A percentile compares a stretch with the other conserved stretches of the same genome.
Conservation (phyloP, 2,888 invertebrate genomes). For the Matsumyia berberina region DNA sequence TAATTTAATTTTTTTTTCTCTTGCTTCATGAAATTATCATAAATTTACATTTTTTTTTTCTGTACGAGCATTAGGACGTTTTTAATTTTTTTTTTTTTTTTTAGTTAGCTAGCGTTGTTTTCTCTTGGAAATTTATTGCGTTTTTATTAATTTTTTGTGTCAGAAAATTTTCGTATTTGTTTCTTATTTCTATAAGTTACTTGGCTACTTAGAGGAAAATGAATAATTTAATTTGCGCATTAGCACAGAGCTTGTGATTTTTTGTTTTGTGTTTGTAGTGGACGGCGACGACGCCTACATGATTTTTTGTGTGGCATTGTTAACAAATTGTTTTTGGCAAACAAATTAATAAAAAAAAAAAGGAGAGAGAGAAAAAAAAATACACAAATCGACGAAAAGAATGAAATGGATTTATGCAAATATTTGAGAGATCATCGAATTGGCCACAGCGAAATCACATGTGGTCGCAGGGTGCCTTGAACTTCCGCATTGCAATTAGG, state of each 20-base stretch:
- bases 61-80: slow-evolving; percentile 40
- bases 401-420: slow-evolving; percentile 23
- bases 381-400: slow-evolving; percentile 1
- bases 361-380: slow-evolving; percentile 1
- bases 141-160: slow-evolving; percentile 49
- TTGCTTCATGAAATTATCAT: slow-evolving; percentile 55
- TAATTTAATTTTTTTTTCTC: slow-evolving; percentile 11
- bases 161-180: slow-evolving; percentile 7
- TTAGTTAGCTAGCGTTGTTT: slow-evolving; percentile 38
- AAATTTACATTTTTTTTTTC: slow-evolving; percentile 62
- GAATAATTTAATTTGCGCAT: slow-evolving; percentile 58
- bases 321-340: slow-evolving; percentile 44
- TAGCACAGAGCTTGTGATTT: slow-evolving; percentile 4
- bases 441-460: neutral
- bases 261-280: slow-evolving; percentile 2
- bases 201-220: slow-evolving; percentile 40
- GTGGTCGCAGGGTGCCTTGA: slow-evolving; percentile 7
- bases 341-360: slow-evolving; percentile 4
- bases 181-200: slow-evolving; percentile 10
- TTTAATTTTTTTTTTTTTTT: slow-evolving; percentile 24
- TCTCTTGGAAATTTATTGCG: slow-evolving; percentile 54
- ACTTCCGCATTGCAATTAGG: slow-evolving; percentile 17
- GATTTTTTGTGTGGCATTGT: slow-evolving; percentile 18
- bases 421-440: slow-evolving; percentile 14
- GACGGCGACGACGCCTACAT: slow-evolving; percentile 42